A percentile compares a stretch with the other conserved stretches of the same genome.
phyloP scores from a whole-genome alignment of 2,113 vertebrate species.

The Hydropotes inermis region DNA sequence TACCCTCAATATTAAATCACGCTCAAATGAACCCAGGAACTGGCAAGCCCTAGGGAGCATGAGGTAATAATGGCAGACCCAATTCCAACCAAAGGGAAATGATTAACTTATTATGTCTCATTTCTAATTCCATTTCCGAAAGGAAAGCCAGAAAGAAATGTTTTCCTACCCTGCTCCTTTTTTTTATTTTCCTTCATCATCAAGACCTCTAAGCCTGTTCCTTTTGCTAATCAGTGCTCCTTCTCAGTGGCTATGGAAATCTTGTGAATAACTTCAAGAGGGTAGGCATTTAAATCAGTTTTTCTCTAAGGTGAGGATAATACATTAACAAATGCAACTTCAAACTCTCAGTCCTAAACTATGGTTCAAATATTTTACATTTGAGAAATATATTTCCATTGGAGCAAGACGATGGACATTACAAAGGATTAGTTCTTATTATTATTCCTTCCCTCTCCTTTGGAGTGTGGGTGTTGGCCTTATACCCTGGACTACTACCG shows the following conservation, averaged over 20 bases:
- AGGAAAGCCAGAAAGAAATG: conserved; percentile 13
- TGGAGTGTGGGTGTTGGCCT: neutral
- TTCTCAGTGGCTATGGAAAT: neutral
- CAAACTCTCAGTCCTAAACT: neutral
- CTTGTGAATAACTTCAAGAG: neutral
- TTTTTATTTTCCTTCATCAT: neutral
- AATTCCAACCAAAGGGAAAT: neutral
- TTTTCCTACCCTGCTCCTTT: neutral
- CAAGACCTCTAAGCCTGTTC: neutral
- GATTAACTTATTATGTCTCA: neutral
- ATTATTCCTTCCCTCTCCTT: neutral
- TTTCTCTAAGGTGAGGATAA: neutral
- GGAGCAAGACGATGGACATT: neutral
- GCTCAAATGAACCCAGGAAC: neutral
- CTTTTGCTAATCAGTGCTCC: neutral
- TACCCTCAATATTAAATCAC: neutral
- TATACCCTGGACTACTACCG: accelerated
- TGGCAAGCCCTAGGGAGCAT: neutral
- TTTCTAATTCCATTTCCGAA: conserved; percentile 37
- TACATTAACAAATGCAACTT: neutral
- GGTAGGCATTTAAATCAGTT: neutral
- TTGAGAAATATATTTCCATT: neutral
- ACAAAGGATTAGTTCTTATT: neutral
- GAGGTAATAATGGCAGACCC: neutral
- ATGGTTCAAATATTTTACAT: neutral